phyloP scores from a whole-genome alignment of 1,140 invertebrate genomes.

The Helicoverpa zea region DNA sequence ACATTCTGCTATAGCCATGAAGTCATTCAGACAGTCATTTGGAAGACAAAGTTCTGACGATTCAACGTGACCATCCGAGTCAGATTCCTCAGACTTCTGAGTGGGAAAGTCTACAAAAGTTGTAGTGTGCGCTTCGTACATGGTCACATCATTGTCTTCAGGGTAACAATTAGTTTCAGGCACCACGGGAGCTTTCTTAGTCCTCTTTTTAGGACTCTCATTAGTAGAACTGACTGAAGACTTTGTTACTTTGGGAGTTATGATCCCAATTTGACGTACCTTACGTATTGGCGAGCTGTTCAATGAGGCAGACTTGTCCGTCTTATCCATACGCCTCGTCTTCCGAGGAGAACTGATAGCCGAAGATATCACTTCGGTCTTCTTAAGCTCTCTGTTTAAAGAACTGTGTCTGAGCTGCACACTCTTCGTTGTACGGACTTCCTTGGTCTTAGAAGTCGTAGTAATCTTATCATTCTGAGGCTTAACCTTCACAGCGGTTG shows the following conservation, averaged over 20 bases:
- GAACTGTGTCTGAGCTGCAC: constrained; percentile 78
- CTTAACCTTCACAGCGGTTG: constrained; percentile 62
- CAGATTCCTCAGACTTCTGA: constrained; percentile 79
- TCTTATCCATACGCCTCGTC: constrained; percentile 82
- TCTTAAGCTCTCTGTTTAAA: constrained; percentile 74
- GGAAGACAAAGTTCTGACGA: constrained; percentile 81
- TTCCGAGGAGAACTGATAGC: constrained; percentile 80
- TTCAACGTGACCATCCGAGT: constrained; percentile 78
- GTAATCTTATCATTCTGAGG: constrained; percentile 73
- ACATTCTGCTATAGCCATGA: constrained; percentile 81
- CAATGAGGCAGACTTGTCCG: constrained; percentile 80
- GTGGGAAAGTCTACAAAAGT: constrained; percentile 74
- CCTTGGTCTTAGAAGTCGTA: constrained; percentile 72
- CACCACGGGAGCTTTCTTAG: constrained; percentile 70
- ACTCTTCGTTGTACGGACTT: constrained; percentile 76
- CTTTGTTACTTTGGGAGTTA: constrained; percentile 71
- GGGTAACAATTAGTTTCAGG: constrained; percentile 67
- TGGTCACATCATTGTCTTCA: constrained; percentile 83
- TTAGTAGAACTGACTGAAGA: constrained; percentile 74
- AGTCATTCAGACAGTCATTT: constrained; percentile 83
- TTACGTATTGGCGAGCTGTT: constrained; percentile 85
- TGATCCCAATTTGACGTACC: constrained; percentile 80
- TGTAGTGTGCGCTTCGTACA: constrained; percentile 84
- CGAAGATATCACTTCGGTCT: constrained; percentile 74
- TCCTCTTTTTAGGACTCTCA: constrained; percentile 78